A percentile compares a stretch with the other conserved stretches of the same genome.
phyloP scores from a whole-genome alignment of 2,113 vertebrate species.

The Cyanistes caeruleus region DNA sequence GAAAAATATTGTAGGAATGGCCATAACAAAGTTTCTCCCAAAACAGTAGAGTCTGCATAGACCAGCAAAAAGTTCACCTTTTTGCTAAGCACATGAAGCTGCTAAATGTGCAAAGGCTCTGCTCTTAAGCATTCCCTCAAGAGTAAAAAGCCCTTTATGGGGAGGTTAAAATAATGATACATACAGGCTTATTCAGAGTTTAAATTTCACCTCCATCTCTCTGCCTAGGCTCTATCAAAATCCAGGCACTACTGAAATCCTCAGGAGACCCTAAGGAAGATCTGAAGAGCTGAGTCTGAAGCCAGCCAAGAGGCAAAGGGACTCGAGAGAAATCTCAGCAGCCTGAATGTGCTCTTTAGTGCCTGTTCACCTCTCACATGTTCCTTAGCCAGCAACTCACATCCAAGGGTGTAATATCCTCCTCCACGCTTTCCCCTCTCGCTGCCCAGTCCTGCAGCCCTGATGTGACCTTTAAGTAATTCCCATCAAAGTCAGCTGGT shows the following conservation, averaged over 20 bases:
- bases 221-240: constrained; percentile 32
- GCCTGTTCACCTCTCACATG: constrained; percentile 50
- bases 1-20: background rate
- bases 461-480: constrained; percentile 49
- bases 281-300: constrained; percentile 60
- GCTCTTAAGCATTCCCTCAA: background rate
- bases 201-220: constrained; percentile 29
- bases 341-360: constrained; percentile 56
- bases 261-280: constrained; percentile 29
- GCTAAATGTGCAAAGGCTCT: constrained; percentile 1
- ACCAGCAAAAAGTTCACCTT: background rate
- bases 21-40: background rate
- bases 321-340: constrained; percentile 56
- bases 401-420: constrained; percentile 66
- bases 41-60: background rate
- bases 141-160: constrained; percentile 8
- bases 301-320: constrained; percentile 67
- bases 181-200: constrained; percentile 30
- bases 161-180: constrained; percentile 52
- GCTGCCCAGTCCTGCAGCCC: constrained; percentile 48
- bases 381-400: constrained; percentile 52
- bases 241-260: constrained; percentile 39
- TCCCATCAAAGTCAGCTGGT: constrained; percentile 61
- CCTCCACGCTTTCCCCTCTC: constrained; percentile 36
- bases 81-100: background rate